Base-by-base conservation (phyloP, 2,113 vertebrate species). In the Alouatta palliata region DNA sequence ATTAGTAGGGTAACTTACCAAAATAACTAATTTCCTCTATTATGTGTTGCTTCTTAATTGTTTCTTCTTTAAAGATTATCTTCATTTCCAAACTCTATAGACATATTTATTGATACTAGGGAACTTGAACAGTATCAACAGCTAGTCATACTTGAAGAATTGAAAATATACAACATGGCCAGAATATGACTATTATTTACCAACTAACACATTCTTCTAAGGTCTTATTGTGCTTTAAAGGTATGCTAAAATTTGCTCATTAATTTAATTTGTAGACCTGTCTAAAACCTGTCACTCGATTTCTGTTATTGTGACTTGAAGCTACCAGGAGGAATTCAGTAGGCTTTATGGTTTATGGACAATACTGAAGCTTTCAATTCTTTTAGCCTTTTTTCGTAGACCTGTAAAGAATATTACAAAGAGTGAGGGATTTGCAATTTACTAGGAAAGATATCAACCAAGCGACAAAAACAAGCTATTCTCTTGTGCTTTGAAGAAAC, bases 401-500 rank as follows among this genome's bases (percentile, higher is more conserved):
- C 35, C 66, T 87, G 37, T 19, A 14, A 70, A n/a, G n/a, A 66
- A 8, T 82, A 52, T 93, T 70, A 54, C 19, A 76, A 83, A 89
- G 43, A 86, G 12, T 3, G 0, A 64, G 23, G 23, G n/a, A 87
- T 95, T 95, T 95, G 20, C 25, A 95, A 56, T 56, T 92, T 95
- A 70, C 37, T 61, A 40, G 11, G 47, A 47, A 77, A 87, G 17
- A 40, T 49, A 49, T 90, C 68, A 81, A 54, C 19, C n/a, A 83
- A 87, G 35, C 66, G 64, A 77, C 27, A 16, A 93, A 75, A 32
- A 47, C 21, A 80, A 80, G 5, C n/a, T 87, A 40, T 83, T 96
- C 32, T 82, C 49, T 71, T 90, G 75, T 71, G 49, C 83, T 70
- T 87, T 95, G 58, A 90, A 83, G 58, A 52, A 89, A 82, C 47